Percentiles rank a stretch among this genome's conserved stretches.
These are phyloP conservation scores for Abrostola triplasia DNA, from an alignment of 2,888 invertebrate species.

Conservation along the genomic window DNA sequence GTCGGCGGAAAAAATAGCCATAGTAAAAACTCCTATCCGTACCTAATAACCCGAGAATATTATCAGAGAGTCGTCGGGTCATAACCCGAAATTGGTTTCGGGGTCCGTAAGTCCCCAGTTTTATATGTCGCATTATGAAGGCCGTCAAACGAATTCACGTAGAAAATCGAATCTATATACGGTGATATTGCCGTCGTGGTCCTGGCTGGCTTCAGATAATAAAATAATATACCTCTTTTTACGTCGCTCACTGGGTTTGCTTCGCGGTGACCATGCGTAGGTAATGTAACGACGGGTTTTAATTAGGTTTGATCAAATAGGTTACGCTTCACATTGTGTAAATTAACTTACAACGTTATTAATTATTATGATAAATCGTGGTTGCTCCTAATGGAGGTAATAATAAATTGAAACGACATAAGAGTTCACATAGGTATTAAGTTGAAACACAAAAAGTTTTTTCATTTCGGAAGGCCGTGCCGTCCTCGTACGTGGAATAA, in stretches of 20 bases:
- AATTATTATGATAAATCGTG: not conserved
- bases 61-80: conserved; percentile 89
- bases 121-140: conserved; percentile 89
- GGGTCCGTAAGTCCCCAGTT: conserved; percentile 89
- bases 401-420: conserved; percentile 53
- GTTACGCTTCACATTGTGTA: not conserved
- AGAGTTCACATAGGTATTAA: conserved; percentile 47
- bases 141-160: conserved; percentile 89
- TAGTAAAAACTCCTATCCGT: conserved; percentile 88
- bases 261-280: conserved; percentile 54
- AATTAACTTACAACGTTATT: not conserved
- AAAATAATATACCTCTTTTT: conserved; percentile 88
- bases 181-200: conserved; percentile 85
- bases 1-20: conserved; percentile 88
- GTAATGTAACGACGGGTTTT: conserved; percentile 38
- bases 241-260: conserved; percentile 65
- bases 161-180: conserved; percentile 90
- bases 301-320: conserved; percentile 25
- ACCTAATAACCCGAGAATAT: conserved; percentile 89
- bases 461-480: conserved; percentile 64
- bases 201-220: conserved; percentile 86
- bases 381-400: conserved; percentile 41
- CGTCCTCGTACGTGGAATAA: conserved; percentile 66
- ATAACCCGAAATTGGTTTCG: conserved; percentile 89
- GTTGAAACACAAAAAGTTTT: conserved; percentile 63